Percentiles rank a stretch among this genome's conserved stretches.
Conservation (phyloP, 2,888 invertebrate genomes). For the Andrena flavipes region DNA sequence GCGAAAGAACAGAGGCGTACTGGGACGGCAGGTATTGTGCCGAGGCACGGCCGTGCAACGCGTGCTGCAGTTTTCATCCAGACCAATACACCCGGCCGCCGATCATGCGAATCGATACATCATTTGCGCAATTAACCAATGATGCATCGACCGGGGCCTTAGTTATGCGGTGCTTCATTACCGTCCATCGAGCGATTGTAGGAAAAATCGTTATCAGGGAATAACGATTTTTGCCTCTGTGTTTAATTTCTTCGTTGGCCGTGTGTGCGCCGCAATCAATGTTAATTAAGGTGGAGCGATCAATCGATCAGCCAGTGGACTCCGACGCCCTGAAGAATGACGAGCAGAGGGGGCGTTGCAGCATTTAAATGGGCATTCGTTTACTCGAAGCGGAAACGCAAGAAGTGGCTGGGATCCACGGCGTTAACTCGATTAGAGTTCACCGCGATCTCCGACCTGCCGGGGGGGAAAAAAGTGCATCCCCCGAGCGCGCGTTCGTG, state of each 20-base stretch:
- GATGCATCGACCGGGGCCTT: background rate
- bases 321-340: background rate
- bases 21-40: no score
- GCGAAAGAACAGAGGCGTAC: slow-evolving; percentile 6
- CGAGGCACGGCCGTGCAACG: background rate
- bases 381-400: slow-evolving; percentile 29
- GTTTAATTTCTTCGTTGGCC: no score
- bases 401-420: slow-evolving; percentile 31
- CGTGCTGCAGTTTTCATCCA: slow-evolving; percentile 3
- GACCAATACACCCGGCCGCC: no score
- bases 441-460: slow-evolving; percentile 2
- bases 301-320: no score
- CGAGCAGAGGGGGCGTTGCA: background rate
- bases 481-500: slow-evolving; percentile 9
- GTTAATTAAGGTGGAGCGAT: no score
- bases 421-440: slow-evolving; percentile 38
- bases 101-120: background rate
- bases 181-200: no score
- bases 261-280: no score
- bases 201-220: no score
- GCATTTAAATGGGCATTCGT: slow-evolving; percentile 41
- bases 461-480: background rate
- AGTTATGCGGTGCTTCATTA: no score
- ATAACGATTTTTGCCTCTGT: no score
- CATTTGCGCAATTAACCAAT: background rate